Base-by-base conservation (phyloP, 1,140 invertebrate species). In the Papilio glaucus region DNA sequence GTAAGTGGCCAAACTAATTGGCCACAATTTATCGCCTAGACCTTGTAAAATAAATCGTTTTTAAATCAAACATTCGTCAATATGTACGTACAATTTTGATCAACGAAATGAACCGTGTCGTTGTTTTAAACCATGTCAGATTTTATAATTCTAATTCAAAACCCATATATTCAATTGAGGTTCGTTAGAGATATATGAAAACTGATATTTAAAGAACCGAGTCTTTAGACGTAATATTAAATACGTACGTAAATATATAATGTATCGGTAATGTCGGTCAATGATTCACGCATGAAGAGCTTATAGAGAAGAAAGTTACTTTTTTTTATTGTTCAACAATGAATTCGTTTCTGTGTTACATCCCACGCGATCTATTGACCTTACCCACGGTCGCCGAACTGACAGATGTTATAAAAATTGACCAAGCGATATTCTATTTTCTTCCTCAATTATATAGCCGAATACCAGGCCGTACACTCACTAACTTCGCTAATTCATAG, bases 401-500 rank as follows among this genome's bases (percentile, higher is more conserved):
- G 70, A 72, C 82, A 82, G 76, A 68, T 79, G 77, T 67, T 78
- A 72, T 77, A 63, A 77, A 49, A 72, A 74, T 69, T 74, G 53
- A 78, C 61, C 57, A 57, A 80, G 76, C 67, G 49, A 83, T 74
- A 70, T 73, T 69, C 67, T 83, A 81, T 82, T 80, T 82, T 76
- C 77, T 61, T 57, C 78, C 78, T 79, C 77, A 81, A 83, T 83
- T 85, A 85, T n/a, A n/a, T 77, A 70, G 69, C 72, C 67, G 62
- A 65, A 74, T 45, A 39, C 63, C n/a, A 67, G 45, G 24, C 39
- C 41, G 67, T 73, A 33, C 57, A 71, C 68, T 68, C 67, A 79
- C 79, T 84, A 84, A 80, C 72, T 60, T 77, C 72, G 75, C 84
- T 85, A 85, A 85, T 84, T 84, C 74, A 78, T 72, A 69, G 62